phyloP scores from a whole-genome alignment of 2,797 vertebrate species.

The Danio kyathit region DNA sequence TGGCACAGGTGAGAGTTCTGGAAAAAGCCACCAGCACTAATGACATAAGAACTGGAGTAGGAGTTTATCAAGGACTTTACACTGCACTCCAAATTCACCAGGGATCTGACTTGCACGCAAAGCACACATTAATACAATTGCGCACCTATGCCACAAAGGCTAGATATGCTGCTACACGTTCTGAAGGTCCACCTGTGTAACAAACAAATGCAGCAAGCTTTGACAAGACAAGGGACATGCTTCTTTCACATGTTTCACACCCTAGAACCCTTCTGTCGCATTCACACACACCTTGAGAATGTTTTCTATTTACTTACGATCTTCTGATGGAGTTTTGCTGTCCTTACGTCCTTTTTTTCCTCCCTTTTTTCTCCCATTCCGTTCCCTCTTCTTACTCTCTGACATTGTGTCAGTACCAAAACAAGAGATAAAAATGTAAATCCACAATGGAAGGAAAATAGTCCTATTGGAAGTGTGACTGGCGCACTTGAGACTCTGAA shows the following conservation, averaged over 20 bases:
- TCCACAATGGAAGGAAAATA: constrained; percentile 75
- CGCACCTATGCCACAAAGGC: constrained; percentile 58
- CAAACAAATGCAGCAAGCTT: constrained; percentile 72
- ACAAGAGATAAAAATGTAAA: constrained; percentile 69
- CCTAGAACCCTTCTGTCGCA: constrained; percentile 27
- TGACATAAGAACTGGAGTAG: not conserved
- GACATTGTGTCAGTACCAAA: constrained; percentile 77
- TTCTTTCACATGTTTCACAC: constrained; percentile 51
- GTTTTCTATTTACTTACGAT: constrained; percentile 70
- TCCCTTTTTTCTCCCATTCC: constrained; percentile 76
- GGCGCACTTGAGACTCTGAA: constrained; percentile 79
- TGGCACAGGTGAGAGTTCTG: not conserved
- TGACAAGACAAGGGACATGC: constrained; percentile 73
- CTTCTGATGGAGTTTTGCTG: constrained; percentile 68
- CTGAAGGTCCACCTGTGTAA: constrained; percentile 71
- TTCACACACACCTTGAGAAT: constrained; percentile 51
- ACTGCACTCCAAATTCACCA: constrained; percentile 23
- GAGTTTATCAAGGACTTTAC: constrained; percentile 17
- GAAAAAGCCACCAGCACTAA: not conserved
- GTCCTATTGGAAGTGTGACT: constrained; percentile 77
- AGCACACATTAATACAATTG: constrained; percentile 57
- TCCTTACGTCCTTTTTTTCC: constrained; percentile 75
- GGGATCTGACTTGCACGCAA: constrained; percentile 46
- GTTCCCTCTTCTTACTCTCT: constrained; percentile 78
- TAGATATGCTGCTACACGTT: constrained; percentile 73